These are phyloP conservation scores for Menura novaehollandiae DNA, from an alignment of 2,113 vertebrate species.

Conservation along the genomic window DNA sequence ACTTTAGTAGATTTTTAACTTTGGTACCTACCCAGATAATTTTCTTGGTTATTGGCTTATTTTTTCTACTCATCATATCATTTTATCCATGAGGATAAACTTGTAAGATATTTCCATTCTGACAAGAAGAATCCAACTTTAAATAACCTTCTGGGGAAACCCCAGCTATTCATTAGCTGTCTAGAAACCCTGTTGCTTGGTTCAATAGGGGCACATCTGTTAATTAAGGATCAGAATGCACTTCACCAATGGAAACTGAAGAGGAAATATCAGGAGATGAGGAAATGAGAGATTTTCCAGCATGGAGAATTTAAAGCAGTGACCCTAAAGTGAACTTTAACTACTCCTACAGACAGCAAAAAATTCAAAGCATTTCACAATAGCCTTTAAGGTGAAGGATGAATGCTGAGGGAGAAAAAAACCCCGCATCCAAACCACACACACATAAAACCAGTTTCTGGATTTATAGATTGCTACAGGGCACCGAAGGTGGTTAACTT, in stretches of 20 bases:
- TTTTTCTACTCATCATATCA: not conserved
- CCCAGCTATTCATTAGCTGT: not conserved
- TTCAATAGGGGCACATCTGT: not conserved
- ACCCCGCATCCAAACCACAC: not conserved
- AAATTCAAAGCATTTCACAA: constrained; percentile 22
- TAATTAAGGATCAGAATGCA: not conserved
- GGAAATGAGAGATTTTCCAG: not conserved
- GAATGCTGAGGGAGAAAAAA: not conserved
- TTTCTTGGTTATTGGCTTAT: not conserved
- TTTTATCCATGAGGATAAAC: not conserved
- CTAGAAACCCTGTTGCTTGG: not conserved
- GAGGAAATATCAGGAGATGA: not conserved
- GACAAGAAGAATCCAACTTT: not conserved
- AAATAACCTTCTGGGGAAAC: not conserved
- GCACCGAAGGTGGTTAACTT: not conserved
- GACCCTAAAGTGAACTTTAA: constrained; percentile 4
- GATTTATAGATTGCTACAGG: not conserved
- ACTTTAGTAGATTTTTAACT: not conserved
- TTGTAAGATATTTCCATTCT: not conserved
- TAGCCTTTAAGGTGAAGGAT: constrained; percentile 25
- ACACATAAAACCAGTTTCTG: not conserved
- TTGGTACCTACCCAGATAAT: not conserved
- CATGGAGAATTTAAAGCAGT: not conserved
- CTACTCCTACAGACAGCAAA: not conserved
- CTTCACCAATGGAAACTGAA: not conserved